Conservation (phyloP, 2,113 vertebrate genomes). For the Hippocampus zosterae region DNA sequence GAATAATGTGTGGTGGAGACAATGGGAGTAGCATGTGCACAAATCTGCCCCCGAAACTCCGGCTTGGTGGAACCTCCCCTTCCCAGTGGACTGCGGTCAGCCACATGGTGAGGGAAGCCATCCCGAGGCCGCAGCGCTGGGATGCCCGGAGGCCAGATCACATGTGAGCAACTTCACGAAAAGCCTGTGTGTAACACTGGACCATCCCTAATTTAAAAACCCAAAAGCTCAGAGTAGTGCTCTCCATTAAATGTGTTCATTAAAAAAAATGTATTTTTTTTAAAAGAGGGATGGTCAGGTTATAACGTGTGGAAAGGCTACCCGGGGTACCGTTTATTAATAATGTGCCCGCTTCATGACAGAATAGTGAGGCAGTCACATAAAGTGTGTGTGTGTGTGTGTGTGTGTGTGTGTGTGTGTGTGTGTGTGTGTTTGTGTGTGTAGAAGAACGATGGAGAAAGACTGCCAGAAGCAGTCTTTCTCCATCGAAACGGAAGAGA, state of each 20-base stretch:
- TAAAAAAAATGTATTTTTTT: conserved; percentile 5
- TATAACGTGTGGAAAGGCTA: conserved; percentile 66
- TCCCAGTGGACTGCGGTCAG: conserved; percentile 39
- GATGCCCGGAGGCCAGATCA: conserved; percentile 64
- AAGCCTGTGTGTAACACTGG: conserved; percentile 45
- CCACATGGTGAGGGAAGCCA: conserved; percentile 30
- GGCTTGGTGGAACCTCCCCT: conserved; percentile 21
- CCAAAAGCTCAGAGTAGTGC: conserved; percentile 57
- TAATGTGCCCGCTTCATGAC: conserved; percentile 63
- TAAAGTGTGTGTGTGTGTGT: conserved; percentile 45
- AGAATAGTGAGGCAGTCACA: conserved; percentile 53
- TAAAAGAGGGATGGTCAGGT: conserved; percentile 50
- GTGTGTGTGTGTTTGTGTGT: conserved; percentile 19
- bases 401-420: conserved; percentile 20
- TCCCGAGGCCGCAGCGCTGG: conserved; percentile 34
- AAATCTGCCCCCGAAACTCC: conserved; percentile 14
- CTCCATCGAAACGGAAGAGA: conserved; percentile 17
- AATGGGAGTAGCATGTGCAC: not conserved
- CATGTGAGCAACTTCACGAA: conserved; percentile 47
- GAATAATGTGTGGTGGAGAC: not conserved
- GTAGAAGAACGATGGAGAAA: conserved; percentile 1
- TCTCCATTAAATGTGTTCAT: conserved; percentile 71
- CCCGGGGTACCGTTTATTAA: conserved; percentile 70
- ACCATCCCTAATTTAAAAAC: conserved; percentile 66
- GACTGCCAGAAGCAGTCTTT: conserved; percentile 18